Conservation (phyloP, 1,140 invertebrate species). For the Hyphantria cunea region DNA sequence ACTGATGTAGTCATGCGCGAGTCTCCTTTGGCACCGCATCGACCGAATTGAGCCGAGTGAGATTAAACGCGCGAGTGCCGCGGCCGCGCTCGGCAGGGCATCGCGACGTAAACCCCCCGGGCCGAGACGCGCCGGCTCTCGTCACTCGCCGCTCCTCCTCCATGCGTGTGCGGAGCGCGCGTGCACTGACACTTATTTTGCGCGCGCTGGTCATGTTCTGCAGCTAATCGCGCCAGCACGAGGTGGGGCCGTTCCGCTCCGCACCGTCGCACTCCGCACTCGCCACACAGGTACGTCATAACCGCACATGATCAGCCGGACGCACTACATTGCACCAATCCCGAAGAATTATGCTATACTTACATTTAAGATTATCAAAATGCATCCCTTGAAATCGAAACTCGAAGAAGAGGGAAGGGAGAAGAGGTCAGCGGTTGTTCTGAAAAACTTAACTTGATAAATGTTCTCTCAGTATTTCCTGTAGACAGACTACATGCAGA, state of each 20-base stretch:
- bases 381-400: too few species aligned
- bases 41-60: conserved; percentile 54
- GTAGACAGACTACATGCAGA: neutral
- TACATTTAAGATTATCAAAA: too few species aligned
- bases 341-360: too few species aligned
- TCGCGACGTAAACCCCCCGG: conserved; percentile 16
- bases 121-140: conserved; percentile 12
- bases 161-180: conserved; percentile 55
- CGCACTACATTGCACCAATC: neutral
- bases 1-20: conserved; percentile 66
- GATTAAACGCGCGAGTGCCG: conserved; percentile 68
- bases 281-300: conserved; percentile 18
- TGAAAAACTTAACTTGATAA: neutral
- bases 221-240: conserved; percentile 50
- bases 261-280: conserved; percentile 4
- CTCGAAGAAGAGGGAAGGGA: too few species aligned
- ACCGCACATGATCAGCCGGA: neutral
- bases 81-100: conserved; percentile 60
- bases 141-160: conserved; percentile 36
- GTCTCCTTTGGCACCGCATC: conserved; percentile 57
- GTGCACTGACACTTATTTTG: conserved; percentile 43
- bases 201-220: conserved; percentile 52
- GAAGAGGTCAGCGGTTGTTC: too few species aligned
- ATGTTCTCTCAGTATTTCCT: neutral
- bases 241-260: conserved; percentile 3